These are phyloP conservation scores for Muntiacus muntjak DNA, from an alignment of 2,113 vertebrate genomes.

Conservation along the genomic window DNA sequence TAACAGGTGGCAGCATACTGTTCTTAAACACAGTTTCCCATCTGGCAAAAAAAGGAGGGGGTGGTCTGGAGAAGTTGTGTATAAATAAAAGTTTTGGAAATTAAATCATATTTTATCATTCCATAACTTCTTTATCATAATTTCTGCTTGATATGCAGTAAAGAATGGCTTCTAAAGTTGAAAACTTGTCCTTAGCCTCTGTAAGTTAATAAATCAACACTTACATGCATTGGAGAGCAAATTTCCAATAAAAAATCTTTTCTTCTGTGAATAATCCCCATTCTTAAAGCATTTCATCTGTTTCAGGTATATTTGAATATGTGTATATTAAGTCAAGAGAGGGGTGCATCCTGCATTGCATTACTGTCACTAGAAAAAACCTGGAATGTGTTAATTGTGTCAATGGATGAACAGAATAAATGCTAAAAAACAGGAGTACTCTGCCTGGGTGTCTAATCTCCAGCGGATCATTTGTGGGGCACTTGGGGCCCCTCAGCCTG, in stretches of 20 bases:
- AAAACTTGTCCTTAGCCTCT: not conserved
- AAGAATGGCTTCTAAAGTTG: conserved; percentile 28
- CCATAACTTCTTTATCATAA: not conserved
- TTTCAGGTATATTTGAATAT: conserved; percentile 24
- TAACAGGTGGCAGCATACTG: conserved; percentile 56
- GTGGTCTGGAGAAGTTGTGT: not conserved
- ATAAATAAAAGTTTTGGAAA: conserved; percentile 24
- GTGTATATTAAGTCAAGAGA: not conserved
- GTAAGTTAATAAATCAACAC: not conserved
- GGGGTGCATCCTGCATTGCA: not conserved
- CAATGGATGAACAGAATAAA: conserved; percentile 5
- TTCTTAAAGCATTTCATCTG: not conserved
- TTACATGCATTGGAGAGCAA: conserved; percentile 28
- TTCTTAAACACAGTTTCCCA: not conserved
- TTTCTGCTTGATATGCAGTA: conserved; percentile 18
- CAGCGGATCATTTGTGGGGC: not conserved
- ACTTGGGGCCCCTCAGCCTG: not conserved
- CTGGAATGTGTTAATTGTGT: conserved; percentile 6
- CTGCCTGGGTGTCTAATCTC: not conserved
- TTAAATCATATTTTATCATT: conserved; percentile 10
- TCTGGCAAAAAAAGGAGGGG: not conserved
- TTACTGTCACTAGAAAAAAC: conserved; percentile 7
- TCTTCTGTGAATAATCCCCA: conserved; percentile 34
- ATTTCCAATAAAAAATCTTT: conserved; percentile 34
- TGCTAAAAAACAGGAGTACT: not conserved